Evolutionary conservation across 2,797 vertebrate species (phyloP), one percentile per base, ranked within the genome.

Genomic region (Lithobates sylvaticus): DNA sequence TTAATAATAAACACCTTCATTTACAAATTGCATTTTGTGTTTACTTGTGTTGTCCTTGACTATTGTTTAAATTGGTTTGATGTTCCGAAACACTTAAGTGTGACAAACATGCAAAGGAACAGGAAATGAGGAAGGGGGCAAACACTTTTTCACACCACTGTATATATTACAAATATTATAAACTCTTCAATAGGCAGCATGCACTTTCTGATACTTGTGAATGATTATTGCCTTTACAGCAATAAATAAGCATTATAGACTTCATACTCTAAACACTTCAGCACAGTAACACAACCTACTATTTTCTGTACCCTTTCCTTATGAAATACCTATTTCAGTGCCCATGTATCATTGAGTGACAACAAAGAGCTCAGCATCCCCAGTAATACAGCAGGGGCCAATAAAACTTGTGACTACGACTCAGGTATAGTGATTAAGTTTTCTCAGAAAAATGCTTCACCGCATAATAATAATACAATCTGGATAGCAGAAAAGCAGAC

Each of bases 381-480:
- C 74, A 27, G 26, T 58, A 50, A 77, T 69, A 34, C 61, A 50
- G 36, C 64, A 76, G 72, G 82, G 82, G 82, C 29, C n/a, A 15
- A 54, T 77, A 84, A 84, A 67, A 77, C 64, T 26, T 54, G 73
- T 39, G 64, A 50, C 68, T 50, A 29, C 47, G 15, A 69, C 76
- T 69, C 47, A 54, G 50, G 76, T 61, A 58, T 36, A 76, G 69
- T 70, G 82, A 84, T 84, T 77, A 68, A 16, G 74, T 54, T 84
- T 58, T 58, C 74, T 84, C 44, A 21, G 74, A n/a, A 84, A 84
- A 84, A 36, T 61, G 74, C 73, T 69, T 84, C 42, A 27, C 39
- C 13, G 82, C 82, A 84, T 77, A 70, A 84, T 72, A 72, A 72
- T 70, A 77, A 84, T 72, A 72, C 47, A 84, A 70, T 70, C 44